Evolutionary conservation across 2,888 invertebrate genomes (phyloP), one percentile per base, ranked within the genome.

Genomic region (Fragum sueziense): DNA sequence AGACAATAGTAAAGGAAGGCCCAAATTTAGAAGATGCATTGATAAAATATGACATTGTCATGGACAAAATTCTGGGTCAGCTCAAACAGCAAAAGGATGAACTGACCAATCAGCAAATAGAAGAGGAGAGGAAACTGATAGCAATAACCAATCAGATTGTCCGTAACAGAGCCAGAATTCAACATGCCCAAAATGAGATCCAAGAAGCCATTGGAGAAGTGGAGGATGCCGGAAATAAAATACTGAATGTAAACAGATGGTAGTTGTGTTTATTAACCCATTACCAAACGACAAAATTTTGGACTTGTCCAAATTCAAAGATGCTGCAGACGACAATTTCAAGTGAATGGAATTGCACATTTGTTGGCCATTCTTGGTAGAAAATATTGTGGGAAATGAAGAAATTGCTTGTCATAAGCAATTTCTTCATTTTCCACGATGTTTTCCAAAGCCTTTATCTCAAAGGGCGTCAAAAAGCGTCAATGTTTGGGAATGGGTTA

Each of bases 171-270:
- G 89, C 87, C 1, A 85, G 80, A 51, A 78, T 88, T 57, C 84
- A 82, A 47, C 87, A 87, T 78, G 78, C 85, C 9, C 78, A 78
- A 37, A 71, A 84, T 41, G 82, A 86, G 59, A 82, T 85, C 31
- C 52, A 76, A 20, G 80, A 86, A 7, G 70, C 80, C 20, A 61
- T 88, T 27, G 65, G 80, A 20, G 78, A 76, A 54, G 84, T 88
- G 27, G 84, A 86, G 33, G 79, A 70, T 1, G 81, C 86, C 1
- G 79, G 82, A 52, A 85, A 82, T 61, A 88, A 88, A 77, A 87
- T 88, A 9, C 84, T 85, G 69, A 87, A 87, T 72, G 86, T 88
- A 57, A 85, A 88, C 67, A 80, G 85, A 25, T 89, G 89, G 89
- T 87, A 72, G 79, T 20, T 47, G n/a, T n/a, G n/a, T n/a, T n/a